Evolutionary conservation across 1,140 invertebrate genomes (phyloP).

Genomic region (Sycobia sp.): DNA sequence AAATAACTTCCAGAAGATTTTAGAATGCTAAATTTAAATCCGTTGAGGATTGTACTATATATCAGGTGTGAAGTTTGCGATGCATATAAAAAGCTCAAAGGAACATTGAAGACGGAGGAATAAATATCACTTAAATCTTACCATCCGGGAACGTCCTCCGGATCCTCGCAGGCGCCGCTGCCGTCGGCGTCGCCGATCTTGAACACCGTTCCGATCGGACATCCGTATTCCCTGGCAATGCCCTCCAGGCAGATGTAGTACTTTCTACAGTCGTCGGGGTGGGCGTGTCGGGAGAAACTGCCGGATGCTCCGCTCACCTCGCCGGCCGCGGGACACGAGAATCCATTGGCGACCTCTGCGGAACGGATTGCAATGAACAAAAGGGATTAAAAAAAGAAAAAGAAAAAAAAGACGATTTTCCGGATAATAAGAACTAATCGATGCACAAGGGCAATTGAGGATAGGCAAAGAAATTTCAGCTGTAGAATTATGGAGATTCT

Average conservation of each 20-base stretch:
- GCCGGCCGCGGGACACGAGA: conserved; percentile 82
- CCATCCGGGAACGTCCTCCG: conserved; percentile 93
- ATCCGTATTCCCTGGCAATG: conserved; percentile 89
- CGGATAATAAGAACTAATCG: too few relatives aligned
- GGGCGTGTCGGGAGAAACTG: conserved; percentile 91
- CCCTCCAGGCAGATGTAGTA: conserved; percentile 93
- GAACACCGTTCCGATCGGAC: conserved; percentile 94
- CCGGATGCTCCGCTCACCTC: conserved; percentile 78
- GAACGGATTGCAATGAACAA: too few relatives aligned
- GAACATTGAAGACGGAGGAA: background rate
- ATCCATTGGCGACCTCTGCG: conserved; percentile 86
- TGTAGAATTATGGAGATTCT: too few relatives aligned
- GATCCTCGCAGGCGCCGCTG: conserved; percentile 89
- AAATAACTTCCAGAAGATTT: too few relatives aligned
- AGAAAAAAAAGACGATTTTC: too few relatives aligned
- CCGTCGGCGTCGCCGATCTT: conserved; percentile 89
- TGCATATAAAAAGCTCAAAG: too few relatives aligned
- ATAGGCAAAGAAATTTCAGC: too few relatives aligned
- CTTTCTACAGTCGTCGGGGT: conserved; percentile 93
- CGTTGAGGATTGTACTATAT: too few relatives aligned
- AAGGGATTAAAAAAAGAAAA: too few relatives aligned
- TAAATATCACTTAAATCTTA: conserved; percentile 63
- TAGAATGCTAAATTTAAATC: too few relatives aligned
- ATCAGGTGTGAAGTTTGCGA: too few relatives aligned
- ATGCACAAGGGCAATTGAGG: too few relatives aligned